Base-by-base conservation (phyloP, 2,797 vertebrate species). In the Gouania willdenowi region DNA sequence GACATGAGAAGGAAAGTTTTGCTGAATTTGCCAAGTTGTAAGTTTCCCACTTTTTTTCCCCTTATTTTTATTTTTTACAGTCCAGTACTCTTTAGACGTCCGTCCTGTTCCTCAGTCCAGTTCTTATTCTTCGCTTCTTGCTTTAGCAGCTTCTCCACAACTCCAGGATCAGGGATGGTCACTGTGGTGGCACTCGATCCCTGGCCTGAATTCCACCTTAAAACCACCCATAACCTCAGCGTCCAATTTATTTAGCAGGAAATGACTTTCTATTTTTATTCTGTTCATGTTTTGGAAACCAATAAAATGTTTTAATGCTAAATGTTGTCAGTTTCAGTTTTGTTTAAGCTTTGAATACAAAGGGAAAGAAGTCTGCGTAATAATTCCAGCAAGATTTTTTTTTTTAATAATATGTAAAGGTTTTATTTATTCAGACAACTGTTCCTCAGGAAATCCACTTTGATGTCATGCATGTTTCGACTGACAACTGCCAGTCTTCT, bases 181-280 rank as follows among this genome's bases (percentile, higher is more conserved):
- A 5, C 49, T 25, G 41, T 54, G 51, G 57, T 12, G n/a, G n/a
- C 1, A 8, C 31, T 62, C 10, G 15, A 23, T 21, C 31, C 48
- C 30, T 40, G 18, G 10, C n/a, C 48, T 2, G 12, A 33, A 4
- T 20, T 37, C 25, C 43, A n/a, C 33, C 17, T 61, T 36, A 31
- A 37, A 67, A 61, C 74, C 43, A 58, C 82, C 77, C 77, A 47
- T 22, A 57, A 71, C 37, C 39, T 66, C 39, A 48, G 60, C 52
- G 33, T 64, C 44, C 17, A 71, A 66, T 50, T 48, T 41, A 23
- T 64, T 78, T 59, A 66, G 26, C 70, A 58, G 57, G 43, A 70
- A 49, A 59, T 63, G 12, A 14, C 58, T 70, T 81, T 80, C 42
- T 81, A 69, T 72, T 79, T 77, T 69, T 75, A 75, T 71, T 78